Base-by-base conservation (phyloP, 1,140 invertebrate genomes). In the Lordiphosa stackelbergi region DNA sequence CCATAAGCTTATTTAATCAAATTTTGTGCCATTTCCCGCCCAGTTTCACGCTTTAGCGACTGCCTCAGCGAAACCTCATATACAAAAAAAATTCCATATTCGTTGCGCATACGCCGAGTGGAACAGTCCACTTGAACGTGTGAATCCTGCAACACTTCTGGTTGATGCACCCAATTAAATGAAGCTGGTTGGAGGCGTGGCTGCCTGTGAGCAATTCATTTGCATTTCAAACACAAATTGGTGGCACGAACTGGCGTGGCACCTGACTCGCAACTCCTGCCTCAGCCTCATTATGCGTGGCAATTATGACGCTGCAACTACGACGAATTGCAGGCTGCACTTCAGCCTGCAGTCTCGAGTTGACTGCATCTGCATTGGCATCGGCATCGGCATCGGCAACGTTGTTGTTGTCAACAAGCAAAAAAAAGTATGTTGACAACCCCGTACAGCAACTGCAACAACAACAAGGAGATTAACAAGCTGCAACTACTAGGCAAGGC, bases 151-250 rank as follows among this genome's bases (percentile, higher is more conserved):
- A 31, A 46, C 43, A 46, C 43, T 46, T 28, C 24, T 31, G 43
- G 11, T 12, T 46, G 24, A 46, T 22, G 22, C 16, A 24, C 66
- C 66, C 66, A 70, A 66, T 70, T 66, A 58, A 31, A 31, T 31
- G 43, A 11, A 46, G 43, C 7, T 31, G 43, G 66, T 64, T 66
- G 59, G 31, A 22, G 56, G 66, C 53, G 63, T 62, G 64, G 63
- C 43, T 19, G 53, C 45, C 54, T 58, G 55, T 46, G 43, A 46
- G 10, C 28, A 52, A 65, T 55, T 72, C 55, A 72, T 72, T 72
- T 72, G 69, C 69, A 72, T 72, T 64, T 72, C 69, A 72, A 72
- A 72, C 69, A 63, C 68, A 46, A 60, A 55, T 22, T 66, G 63
- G 62, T 48, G 53, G 65, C 43, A 46, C 43, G 43, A 46, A 13